Conservation (phyloP, 2,113 vertebrate species). For the Alethe castanea region DNA sequence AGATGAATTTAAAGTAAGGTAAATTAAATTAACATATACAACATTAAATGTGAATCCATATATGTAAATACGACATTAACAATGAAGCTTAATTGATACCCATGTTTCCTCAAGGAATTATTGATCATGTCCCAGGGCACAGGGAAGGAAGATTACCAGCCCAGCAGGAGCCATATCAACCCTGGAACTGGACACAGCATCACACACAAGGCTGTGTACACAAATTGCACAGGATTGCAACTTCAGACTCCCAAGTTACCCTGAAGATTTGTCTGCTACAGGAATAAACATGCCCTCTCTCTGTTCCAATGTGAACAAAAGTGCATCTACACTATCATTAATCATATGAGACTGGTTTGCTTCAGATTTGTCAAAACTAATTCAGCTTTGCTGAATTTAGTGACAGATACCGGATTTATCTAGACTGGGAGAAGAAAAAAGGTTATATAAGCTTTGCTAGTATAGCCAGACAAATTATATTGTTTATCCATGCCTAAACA, state of each 20-base stretch:
- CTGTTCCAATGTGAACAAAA: not conserved
- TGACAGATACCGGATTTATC: not conserved
- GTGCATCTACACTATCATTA: not conserved
- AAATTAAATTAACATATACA: not conserved
- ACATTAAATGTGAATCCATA: not conserved
- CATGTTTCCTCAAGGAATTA: not conserved
- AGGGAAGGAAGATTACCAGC: not conserved
- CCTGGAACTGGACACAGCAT: not conserved
- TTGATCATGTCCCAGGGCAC: not conserved
- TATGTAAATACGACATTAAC: not conserved
- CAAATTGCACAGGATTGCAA: not conserved
- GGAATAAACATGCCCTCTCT: not conserved
- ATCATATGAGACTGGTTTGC: not conserved
- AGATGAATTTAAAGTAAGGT: not conserved
- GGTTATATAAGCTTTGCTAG: conserved; percentile 24
- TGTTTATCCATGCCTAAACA: conserved; percentile 4
- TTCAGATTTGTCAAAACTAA: conserved; percentile 31
- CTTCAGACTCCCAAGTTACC: not conserved
- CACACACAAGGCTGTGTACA: rapidly evolving
- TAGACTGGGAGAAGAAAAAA: not conserved
- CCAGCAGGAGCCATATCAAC: not conserved
- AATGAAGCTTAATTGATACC: not conserved
- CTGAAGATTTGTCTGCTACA: not conserved
- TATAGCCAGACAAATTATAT: not conserved
- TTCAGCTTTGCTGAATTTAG: not conserved